Percentiles rank a stretch among this genome's conserved stretches.
Evolutionary conservation across 2,113 vertebrate species (phyloP).

Genomic region (Rynchops niger): DNA sequence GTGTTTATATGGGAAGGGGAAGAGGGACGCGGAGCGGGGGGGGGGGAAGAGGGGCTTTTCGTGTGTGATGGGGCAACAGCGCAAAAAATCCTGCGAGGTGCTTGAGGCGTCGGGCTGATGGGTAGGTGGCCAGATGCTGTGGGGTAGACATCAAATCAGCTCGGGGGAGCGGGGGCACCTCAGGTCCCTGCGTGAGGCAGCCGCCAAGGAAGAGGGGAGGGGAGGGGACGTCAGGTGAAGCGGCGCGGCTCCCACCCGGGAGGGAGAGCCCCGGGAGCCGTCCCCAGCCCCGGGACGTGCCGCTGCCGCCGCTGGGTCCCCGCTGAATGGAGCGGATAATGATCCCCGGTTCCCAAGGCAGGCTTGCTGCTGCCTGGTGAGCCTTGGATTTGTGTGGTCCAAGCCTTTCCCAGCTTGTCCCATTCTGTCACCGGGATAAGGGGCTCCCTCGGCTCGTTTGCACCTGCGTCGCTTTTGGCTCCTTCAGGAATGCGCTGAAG

Average conservation of each 20-base stretch:
- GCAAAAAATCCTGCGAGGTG: accelerated
- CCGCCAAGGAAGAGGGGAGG: not conserved
- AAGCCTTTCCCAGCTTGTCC: conserved; percentile 84
- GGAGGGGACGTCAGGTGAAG: not conserved
- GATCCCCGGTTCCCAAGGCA: conserved; percentile 83
- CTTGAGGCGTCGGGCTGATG: not conserved
- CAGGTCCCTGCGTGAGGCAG: not conserved
- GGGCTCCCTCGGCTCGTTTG: conserved; percentile 90
- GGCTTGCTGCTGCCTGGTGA: conserved; percentile 82
- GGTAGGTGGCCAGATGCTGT: not conserved
- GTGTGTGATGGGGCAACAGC: not conserved
- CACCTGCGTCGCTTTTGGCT: conserved; percentile 96
- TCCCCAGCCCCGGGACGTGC: conserved; percentile 41
- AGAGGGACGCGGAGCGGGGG: not conserved
- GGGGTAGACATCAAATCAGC: not conserved
- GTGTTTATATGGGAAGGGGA: not conserved
- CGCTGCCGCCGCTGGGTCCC: conserved; percentile 55
- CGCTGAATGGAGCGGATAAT: conserved; percentile 79
- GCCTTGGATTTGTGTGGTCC: conserved; percentile 94
- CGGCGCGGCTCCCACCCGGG: not conserved
- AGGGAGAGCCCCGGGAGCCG: not conserved
- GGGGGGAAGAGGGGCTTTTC: not conserved
- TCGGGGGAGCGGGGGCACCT: not conserved
- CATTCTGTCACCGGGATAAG: conserved; percentile 87
- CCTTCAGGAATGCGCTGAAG: conserved; percentile 99